Evolutionary conservation across 2,113 vertebrate species (phyloP).

Genomic region (Bufo bufo): DNA sequence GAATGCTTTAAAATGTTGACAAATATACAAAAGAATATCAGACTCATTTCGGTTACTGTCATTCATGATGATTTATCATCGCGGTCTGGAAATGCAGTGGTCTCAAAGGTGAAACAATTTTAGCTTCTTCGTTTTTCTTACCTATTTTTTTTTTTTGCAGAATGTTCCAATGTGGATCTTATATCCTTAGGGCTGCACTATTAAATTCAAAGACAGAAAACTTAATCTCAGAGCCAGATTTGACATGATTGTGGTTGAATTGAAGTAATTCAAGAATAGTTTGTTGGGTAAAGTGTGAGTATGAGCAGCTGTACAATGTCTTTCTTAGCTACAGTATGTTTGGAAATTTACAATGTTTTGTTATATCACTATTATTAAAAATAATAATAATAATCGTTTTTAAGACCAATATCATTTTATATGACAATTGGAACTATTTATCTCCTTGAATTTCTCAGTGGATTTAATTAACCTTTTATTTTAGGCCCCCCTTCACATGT

Average conservation of each 20-base stretch:
- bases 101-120: slow-evolving; percentile 72
- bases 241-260: slow-evolving; percentile 73
- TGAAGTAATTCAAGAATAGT: slow-evolving; percentile 63
- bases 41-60: slow-evolving; percentile 71
- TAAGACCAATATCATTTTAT: too few relatives aligned
- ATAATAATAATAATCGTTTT: too few relatives aligned
- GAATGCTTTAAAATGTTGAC: slow-evolving; percentile 63
- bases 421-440: too few relatives aligned
- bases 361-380: too few relatives aligned
- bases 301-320: slow-evolving; percentile 24
- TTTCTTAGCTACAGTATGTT: background rate
- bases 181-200: slow-evolving; percentile 74
- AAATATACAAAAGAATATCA: slow-evolving; percentile 69
- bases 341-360: too few relatives aligned
- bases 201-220: slow-evolving; percentile 75
- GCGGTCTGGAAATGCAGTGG: slow-evolving; percentile 64
- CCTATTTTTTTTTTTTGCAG: slow-evolving; percentile 47
- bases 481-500: too few relatives aligned
- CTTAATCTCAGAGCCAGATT: slow-evolving; percentile 77
- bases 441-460: too few relatives aligned
- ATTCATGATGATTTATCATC: slow-evolving; percentile 68
- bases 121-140: slow-evolving; percentile 67
- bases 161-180: slow-evolving; percentile 73
- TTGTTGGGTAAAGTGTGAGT: slow-evolving; percentile 56
- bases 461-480: too few relatives aligned